These are phyloP conservation scores for Hylaea fasciaria DNA, from an alignment of 2,888 invertebrate genomes.

Conservation along the genomic window DNA sequence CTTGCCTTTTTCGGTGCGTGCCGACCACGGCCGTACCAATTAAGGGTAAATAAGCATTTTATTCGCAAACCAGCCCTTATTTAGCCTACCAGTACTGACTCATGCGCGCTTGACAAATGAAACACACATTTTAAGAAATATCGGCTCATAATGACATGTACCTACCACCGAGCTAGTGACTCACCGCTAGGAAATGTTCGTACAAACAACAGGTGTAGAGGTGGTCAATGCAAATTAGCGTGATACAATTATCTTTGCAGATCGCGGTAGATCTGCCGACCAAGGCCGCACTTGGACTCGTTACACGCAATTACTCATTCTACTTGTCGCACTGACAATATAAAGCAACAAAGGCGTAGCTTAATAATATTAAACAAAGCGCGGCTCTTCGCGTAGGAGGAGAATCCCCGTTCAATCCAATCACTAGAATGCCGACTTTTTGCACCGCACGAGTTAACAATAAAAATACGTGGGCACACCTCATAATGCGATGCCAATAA, in stretches of 20 bases:
- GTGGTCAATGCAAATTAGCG: constrained; percentile 64
- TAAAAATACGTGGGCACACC: constrained; percentile 68
- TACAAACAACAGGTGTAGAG: constrained; percentile 66
- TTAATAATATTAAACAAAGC: constrained; percentile 71
- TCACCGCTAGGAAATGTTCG: constrained; percentile 68
- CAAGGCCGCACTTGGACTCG: constrained; percentile 36
- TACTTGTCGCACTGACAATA: constrained; percentile 37
- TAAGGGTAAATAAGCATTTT: constrained; percentile 72
- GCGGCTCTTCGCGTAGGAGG: constrained; percentile 70
- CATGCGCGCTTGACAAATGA: constrained; percentile 64
- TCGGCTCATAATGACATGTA: constrained; percentile 56
- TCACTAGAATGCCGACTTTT: constrained; percentile 73
- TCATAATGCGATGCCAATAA: constrained; percentile 61
- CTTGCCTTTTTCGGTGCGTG: constrained; percentile 65
- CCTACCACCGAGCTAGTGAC: constrained; percentile 53
- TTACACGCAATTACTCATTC: constrained; percentile 42
- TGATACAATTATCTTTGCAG: constrained; percentile 65
- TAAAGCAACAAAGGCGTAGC: constrained; percentile 47
- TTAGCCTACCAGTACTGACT: constrained; percentile 66
- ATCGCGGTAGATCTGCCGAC: constrained; percentile 48
- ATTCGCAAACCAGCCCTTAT: constrained; percentile 75
- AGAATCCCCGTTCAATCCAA: constrained; percentile 76
- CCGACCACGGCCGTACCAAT: constrained; percentile 66
- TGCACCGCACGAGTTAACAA: constrained; percentile 69
- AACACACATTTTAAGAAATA: constrained; percentile 61